Base-by-base conservation (phyloP, 92 coral and sea anemone species). In the Metridium senile region DNA sequence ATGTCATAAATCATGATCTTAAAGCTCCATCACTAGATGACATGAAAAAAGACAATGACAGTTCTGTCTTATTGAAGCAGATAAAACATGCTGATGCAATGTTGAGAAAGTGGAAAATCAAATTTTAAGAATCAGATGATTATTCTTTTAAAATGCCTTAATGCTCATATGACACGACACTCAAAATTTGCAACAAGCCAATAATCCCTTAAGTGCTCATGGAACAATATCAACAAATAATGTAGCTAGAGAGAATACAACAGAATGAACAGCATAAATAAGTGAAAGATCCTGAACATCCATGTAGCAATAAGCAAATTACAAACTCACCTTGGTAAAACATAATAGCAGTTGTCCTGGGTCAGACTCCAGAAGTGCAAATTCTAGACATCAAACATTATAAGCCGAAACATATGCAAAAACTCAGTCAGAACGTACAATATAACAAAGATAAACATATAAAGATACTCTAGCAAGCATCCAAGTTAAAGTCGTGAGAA, bases 11-110 rank as follows among this genome's bases (percentile, higher is more conserved):
- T 66, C 71, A 66, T 66, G 71, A 28, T 4, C 71, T 66, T 32
- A 66, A 32, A 66, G 71, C 71, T 9, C 71, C 71, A 66, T 65
- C 70, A 65, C 70, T 65, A 28, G 22, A 65, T 18, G 70, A 65
- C 30, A 65, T 65, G 70, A 20, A 27, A 65, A 31, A 33, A 31
- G 45, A 65, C 47, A 65, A 33, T 31, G 43, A 32, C 26, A 33
- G 43, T 17, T 65, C 70, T 11, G 11, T 20, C 46, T 32, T 65
- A 31, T 27, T 65, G 11, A 65, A 65, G 25, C 34, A 65, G 30
- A 65, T 65, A 18, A 65, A 65, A 46, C 43, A 65, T 65, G 70
- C 70, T 27, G 30, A 65, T 31, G 70, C 70, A 17, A 22, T 65
- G 46, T 65, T 65, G 70, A 65, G 70, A 29, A 27, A 65, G 6